These are phyloP conservation scores for Tauraco erythrolophus DNA, from an alignment of 2,113 vertebrate genomes.

Conservation along the genomic window DNA sequence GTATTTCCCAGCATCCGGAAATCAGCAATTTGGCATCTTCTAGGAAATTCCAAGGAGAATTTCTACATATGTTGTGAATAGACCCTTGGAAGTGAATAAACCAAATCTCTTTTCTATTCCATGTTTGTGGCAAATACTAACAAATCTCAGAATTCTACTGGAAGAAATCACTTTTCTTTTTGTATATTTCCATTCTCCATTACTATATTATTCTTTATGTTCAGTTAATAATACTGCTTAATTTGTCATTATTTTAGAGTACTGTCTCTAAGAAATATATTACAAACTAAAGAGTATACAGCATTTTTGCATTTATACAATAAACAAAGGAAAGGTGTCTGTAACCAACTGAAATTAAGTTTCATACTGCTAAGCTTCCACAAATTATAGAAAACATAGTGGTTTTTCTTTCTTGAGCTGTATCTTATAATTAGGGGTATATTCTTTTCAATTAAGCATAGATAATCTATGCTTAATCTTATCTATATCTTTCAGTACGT, in stretches of 20 bases:
- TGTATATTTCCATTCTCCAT: not conserved
- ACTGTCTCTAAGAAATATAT: not conserved
- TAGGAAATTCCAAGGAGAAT: not conserved
- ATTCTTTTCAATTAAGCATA: not conserved
- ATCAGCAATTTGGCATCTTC: not conserved
- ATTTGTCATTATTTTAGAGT: not conserved
- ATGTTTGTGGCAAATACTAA: not conserved
- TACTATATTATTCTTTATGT: not conserved
- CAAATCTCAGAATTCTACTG: not conserved
- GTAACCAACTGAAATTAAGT: not conserved
- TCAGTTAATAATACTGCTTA: not conserved
- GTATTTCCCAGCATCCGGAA: not conserved
- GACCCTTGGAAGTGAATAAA: not conserved
- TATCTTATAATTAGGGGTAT: not conserved
- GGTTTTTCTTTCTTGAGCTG: not conserved
- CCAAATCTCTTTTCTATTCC: not conserved
- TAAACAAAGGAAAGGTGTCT: not conserved
- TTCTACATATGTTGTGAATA: not conserved
- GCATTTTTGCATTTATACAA: not conserved
- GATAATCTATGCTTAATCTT: not conserved
- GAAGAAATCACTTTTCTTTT: not conserved
- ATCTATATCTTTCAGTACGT: not conserved
- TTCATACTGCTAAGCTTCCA: not conserved
- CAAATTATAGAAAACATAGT: not conserved
- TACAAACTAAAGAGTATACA: not conserved